Conservation (phyloP, 2,888 invertebrate species). For the Blastobasis lacticolella region DNA sequence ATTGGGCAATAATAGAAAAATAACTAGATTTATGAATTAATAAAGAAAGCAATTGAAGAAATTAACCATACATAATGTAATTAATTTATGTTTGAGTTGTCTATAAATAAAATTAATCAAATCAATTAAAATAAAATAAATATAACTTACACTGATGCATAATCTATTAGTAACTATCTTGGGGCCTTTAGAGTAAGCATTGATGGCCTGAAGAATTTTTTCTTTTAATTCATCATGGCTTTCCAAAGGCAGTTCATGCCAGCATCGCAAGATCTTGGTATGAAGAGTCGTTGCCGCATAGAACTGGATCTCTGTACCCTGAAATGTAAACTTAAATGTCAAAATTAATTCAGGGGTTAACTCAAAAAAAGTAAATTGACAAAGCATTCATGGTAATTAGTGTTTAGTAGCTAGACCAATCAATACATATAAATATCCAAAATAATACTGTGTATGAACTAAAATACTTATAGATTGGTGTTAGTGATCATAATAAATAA, state of each 20-base stretch:
- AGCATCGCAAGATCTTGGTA: constrained; percentile 89
- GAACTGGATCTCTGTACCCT: constrained; percentile 93
- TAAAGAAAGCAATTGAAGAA: too few relatives aligned
- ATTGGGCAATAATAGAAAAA: too few relatives aligned
- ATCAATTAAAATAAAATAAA: background rate
- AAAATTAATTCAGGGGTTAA: constrained; percentile 9
- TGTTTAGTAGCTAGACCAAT: too few relatives aligned
- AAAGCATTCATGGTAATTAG: too few relatives aligned
- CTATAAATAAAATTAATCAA: background rate
- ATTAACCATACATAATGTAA: too few relatives aligned
- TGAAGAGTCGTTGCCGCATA: constrained; percentile 94
- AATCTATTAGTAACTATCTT: constrained; percentile 90
- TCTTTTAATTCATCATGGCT: constrained; percentile 85
- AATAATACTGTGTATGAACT: too few relatives aligned
- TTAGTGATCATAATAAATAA: too few relatives aligned
- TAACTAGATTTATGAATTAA: too few relatives aligned
- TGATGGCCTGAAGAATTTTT: constrained; percentile 83
- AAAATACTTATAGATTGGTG: too few relatives aligned
- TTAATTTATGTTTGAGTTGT: too few relatives aligned
- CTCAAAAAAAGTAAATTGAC: background rate
- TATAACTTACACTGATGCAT: constrained; percentile 85
- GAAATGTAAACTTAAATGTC: constrained; percentile 28
- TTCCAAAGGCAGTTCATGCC: constrained; percentile 88
- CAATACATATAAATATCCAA: too few relatives aligned
- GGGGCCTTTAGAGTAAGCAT: constrained; percentile 85